phyloP scores from a whole-genome alignment of 2,888 invertebrate genomes.

The Unio delphinus region DNA sequence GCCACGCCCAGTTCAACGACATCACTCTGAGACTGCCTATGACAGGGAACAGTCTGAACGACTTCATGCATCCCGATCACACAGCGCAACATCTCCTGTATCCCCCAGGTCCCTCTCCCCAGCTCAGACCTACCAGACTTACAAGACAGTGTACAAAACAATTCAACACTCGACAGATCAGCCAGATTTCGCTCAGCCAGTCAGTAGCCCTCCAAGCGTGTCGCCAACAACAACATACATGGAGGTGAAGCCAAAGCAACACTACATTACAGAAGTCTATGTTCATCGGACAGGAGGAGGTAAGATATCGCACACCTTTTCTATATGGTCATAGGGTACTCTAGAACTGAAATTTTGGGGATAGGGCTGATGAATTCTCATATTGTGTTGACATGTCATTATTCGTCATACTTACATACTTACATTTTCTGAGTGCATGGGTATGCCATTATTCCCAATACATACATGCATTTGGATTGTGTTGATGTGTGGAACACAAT shows the following conservation, averaged over 20 bases:
- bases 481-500: no score
- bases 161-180: constrained; percentile 38
- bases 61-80: constrained; percentile 25
- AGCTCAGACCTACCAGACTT: constrained; percentile 40
- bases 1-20: constrained; percentile 25
- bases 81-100: constrained; percentile 29
- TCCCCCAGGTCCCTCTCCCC: constrained; percentile 43
- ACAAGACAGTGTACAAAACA: constrained; percentile 50
- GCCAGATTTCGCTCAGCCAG: constrained; percentile 31
- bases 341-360: no score
- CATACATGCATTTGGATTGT: no score
- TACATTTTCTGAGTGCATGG: no score
- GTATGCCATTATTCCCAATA: no score
- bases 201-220: constrained; percentile 3
- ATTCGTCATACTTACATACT: no score
- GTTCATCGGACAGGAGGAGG: constrained; percentile 53
- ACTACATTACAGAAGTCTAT: constrained; percentile 63
- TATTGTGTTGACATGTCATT: no score
- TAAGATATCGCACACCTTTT: constrained; percentile 8
- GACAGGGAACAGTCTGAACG: constrained; percentile 30
- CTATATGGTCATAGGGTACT: no score
- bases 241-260: constrained; percentile 37
- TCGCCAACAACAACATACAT: constrained; percentile 10
- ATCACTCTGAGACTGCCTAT: constrained; percentile 34
- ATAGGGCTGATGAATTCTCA: no score